Evolutionary conservation across 2,113 vertebrate species (phyloP), one percentile per base, ranked within the genome.

Genomic region (Antigone vipio): DNA sequence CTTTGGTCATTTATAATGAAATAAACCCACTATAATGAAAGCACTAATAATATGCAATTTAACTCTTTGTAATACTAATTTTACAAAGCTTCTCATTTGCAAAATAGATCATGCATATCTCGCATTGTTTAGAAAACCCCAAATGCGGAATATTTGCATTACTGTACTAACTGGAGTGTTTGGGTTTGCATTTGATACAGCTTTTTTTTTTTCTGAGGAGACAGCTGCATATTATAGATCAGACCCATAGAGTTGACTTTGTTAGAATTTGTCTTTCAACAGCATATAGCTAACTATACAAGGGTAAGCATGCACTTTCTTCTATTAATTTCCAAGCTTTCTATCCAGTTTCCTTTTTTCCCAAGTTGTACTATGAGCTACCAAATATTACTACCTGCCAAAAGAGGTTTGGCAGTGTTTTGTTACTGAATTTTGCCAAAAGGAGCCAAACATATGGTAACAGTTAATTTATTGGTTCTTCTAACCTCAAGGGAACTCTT

Each of bases 391-490:
- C 66, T 96, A 85, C 59, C 59, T 15, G 5, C 92, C 93, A 95
- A 85, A 97, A 97, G 80, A 91, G 79, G 79, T 95, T 97, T 97
- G 96, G 93, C 96, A 92, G 92, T 87, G 44, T 89, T 94, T 88
- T 95, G 66, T 96, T 95, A 89, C 94, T 93, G 94, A 95, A 92
- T 97, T 96, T 96, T 92, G 91, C 94, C 96, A 95, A 96, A 93
- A 95, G 92, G 81, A 97, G 85, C 85, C 92, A 95, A 95, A 91
- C 97, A 97, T 97, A 95, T 97, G 97, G 96, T 96, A 96, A 66
- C 69, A 91, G 95, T 97, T 97, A 97, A 97, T 97, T 96, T 97
- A 96, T 95, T 96, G 95, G 95, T 88, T 40, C 50, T 94, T 93
- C 49, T 92, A 91, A 89, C 85, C 97, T 93, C 96, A 71, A 85